Evolutionary conservation across 1,140 invertebrate species (phyloP).

Genomic region (Atta texana): DNA sequence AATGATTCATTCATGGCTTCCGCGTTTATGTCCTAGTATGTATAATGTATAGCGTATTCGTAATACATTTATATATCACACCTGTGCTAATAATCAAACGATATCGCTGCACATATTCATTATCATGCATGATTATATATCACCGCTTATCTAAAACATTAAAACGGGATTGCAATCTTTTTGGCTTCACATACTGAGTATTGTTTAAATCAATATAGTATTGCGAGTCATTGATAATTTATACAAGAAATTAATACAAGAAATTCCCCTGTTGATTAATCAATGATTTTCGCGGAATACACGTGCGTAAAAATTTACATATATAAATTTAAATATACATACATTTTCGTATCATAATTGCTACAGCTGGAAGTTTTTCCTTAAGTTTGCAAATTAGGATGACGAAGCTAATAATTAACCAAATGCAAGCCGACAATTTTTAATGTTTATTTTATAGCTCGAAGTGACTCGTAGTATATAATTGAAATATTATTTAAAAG

Average conservation of each 20-base stretch:
- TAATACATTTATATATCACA: conserved; percentile 14
- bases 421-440: background rate
- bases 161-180: background rate
- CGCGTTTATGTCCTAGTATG: background rate
- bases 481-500: too few relatives aligned
- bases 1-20: conserved; percentile 43
- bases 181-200: background rate
- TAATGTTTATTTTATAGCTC: background rate
- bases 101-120: conserved; percentile 4
- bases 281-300: background rate
- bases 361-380: background rate
- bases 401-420: background rate
- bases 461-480: too few relatives aligned
- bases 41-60: background rate
- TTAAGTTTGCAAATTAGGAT: background rate
- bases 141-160: background rate
- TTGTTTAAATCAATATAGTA: background rate
- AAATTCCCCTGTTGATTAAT: background rate
- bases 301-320: conserved; percentile 2
- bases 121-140: conserved; percentile 8
- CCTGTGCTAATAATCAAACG: conserved; percentile 7
- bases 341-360: background rate
- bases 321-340: background rate
- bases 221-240: background rate
- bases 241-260: background rate